Evolutionary conservation across 1,140 invertebrate genomes (phyloP).

Genomic region (Anthonomus grandis): DNA sequence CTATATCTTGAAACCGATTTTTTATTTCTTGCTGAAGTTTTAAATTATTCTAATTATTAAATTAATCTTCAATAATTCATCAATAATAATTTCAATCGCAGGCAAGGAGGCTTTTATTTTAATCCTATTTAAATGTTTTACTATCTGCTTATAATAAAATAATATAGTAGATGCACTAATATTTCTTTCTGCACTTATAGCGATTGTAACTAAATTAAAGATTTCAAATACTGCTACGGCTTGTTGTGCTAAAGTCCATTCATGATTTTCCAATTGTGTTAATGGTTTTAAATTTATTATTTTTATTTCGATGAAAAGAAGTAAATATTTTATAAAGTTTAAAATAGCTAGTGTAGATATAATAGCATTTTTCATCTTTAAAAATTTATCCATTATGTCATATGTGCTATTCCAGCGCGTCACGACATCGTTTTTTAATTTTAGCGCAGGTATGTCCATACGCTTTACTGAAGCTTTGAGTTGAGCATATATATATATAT

Average conservation of each 20-base stretch:
- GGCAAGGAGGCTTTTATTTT: slow-evolving; percentile 20
- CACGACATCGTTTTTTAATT: slow-evolving; percentile 40
- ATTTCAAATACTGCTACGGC: too few species aligned
- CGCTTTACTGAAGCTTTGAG: slow-evolving; percentile 19
- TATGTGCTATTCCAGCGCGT: slow-evolving; percentile 43
- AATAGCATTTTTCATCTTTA: slow-evolving; percentile 37
- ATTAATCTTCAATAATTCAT: too few species aligned
- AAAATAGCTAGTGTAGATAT: slow-evolving; percentile 32
- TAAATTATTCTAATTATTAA: too few species aligned
- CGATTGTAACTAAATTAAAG: slow-evolving; percentile 37
- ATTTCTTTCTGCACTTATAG: slow-evolving; percentile 35
- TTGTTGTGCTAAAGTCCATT: slow-evolving; percentile 14
- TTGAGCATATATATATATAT: slow-evolving; percentile 8
- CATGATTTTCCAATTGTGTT: slow-evolving; percentile 3
- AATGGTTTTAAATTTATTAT: slow-evolving; percentile 1
- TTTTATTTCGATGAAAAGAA: not conserved
- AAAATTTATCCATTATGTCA: slow-evolving; percentile 37
- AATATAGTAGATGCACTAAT: slow-evolving; percentile 33
- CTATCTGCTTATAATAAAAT: slow-evolving; percentile 17
- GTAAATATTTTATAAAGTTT: too few species aligned
- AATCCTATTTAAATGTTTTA: slow-evolving; percentile 21
- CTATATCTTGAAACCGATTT: slow-evolving; percentile 14
- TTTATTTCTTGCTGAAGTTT: slow-evolving; percentile 10
- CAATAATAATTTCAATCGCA: slow-evolving; percentile 23
- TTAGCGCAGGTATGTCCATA: slow-evolving; percentile 26